These are phyloP conservation scores for Oostethus manadensis DNA, from an alignment of 2,113 vertebrate species.

Conservation along the genomic window DNA sequence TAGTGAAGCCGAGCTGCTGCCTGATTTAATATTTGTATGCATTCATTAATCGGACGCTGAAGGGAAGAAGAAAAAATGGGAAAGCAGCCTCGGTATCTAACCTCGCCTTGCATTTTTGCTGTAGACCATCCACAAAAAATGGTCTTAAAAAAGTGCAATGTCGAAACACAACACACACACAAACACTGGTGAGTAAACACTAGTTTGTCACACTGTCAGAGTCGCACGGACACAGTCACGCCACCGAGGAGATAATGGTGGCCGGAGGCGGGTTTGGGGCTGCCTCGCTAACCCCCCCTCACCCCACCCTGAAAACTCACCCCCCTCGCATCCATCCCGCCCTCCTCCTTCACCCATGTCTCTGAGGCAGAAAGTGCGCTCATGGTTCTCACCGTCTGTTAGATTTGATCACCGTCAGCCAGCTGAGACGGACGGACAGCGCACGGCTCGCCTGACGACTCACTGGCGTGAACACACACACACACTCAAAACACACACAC, in stretches of 20 bases:
- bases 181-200: slow-evolving; percentile 56
- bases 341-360: slow-evolving; percentile 21
- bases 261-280: slow-evolving; percentile 63
- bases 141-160: slow-evolving; percentile 33
- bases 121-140: too few relatives aligned
- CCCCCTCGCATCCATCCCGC: background rate
- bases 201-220: slow-evolving; percentile 66
- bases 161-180: slow-evolving; percentile 53
- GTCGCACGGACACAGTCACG: slow-evolving; percentile 65
- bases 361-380: slow-evolving; percentile 58
- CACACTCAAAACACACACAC: slow-evolving; percentile 15
- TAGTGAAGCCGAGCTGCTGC: background rate
- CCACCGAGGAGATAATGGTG: slow-evolving; percentile 70
- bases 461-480: slow-evolving; percentile 36
- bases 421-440: slow-evolving; percentile 57
- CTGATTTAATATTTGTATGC: slow-evolving; percentile 15
- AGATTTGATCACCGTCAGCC: slow-evolving; percentile 67
- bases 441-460: slow-evolving; percentile 49
- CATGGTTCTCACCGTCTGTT: slow-evolving; percentile 61
- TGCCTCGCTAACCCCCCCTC: slow-evolving; percentile 15
- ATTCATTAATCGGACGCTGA: slow-evolving; percentile 12
- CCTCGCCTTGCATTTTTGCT: too few relatives aligned
- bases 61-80: background rate
- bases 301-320: background rate
- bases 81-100: slow-evolving; percentile 16